phyloP scores from a whole-genome alignment of 2,113 vertebrate genomes.

The Choloepus hoffmanni region DNA sequence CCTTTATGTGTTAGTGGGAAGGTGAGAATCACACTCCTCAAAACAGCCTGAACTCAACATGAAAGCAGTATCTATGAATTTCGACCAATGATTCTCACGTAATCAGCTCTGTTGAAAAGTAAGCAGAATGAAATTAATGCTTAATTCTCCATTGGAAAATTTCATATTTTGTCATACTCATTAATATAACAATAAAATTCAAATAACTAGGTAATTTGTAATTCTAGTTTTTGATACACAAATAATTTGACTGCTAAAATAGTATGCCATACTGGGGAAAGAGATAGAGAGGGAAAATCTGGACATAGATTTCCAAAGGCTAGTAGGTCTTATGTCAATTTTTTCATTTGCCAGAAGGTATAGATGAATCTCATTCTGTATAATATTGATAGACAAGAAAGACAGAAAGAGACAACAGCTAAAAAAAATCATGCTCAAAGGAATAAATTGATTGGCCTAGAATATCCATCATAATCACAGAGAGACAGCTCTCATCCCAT shows the following conservation, averaged over 20 bases:
- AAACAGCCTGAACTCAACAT: neutral
- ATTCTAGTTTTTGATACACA: constrained; percentile 13
- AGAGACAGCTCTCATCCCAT: neutral
- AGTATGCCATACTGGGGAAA: neutral
- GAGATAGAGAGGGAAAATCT: neutral
- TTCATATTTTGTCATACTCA: neutral
- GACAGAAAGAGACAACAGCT: neutral
- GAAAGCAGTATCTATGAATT: neutral
- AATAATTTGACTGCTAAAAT: neutral
- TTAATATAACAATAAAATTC: neutral
- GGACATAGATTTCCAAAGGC: neutral
- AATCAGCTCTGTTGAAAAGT: neutral
- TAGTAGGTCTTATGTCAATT: neutral
- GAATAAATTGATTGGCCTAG: neutral
- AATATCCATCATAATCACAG: neutral
- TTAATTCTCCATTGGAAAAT: neutral
- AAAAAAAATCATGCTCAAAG: neutral
- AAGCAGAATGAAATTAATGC: neutral
- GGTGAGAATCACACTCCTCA: neutral
- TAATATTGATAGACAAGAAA: neutral
- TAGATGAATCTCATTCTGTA: neutral
- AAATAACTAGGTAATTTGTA: neutral
- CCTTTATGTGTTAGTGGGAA: neutral
- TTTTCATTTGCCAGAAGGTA: constrained; percentile 30
- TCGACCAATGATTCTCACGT: neutral